Evolutionary conservation across 2,113 vertebrate species (phyloP).

Genomic region (Trichechus manatus): DNA sequence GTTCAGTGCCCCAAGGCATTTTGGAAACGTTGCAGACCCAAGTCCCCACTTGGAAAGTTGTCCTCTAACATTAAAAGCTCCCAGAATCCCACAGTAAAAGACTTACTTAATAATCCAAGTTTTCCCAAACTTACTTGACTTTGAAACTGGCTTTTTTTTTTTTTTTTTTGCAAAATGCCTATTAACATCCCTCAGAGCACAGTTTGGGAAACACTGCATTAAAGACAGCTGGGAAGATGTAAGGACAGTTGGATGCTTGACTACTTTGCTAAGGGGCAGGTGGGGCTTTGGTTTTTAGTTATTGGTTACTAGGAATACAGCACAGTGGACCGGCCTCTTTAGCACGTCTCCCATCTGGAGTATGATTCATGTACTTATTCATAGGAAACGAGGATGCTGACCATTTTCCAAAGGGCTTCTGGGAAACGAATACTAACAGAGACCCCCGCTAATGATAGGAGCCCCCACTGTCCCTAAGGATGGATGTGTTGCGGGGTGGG

Average conservation of each 20-base stretch:
- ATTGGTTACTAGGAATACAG: not conserved
- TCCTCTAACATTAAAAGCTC: not conserved
- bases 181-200: not conserved
- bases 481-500: accelerated
- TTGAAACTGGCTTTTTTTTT: not conserved
- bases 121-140: not conserved
- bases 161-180: not conserved
- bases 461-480: not conserved
- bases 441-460: not conserved
- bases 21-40: not conserved
- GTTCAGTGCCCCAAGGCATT: not conserved
- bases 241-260: not conserved
- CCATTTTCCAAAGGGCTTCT: not conserved
- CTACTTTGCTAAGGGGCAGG: not conserved
- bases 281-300: not conserved
- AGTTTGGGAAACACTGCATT: not conserved
- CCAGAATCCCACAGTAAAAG: not conserved
- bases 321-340: not conserved
- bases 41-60: not conserved
- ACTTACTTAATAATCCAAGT: not conserved
- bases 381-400: not conserved
- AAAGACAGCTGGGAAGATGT: not conserved
- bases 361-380: not conserved
- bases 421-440: not conserved
- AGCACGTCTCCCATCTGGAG: not conserved